These are phyloP conservation scores for Halichoerus grypus DNA, from an alignment of 2,113 vertebrate species.

Conservation along the genomic window DNA sequence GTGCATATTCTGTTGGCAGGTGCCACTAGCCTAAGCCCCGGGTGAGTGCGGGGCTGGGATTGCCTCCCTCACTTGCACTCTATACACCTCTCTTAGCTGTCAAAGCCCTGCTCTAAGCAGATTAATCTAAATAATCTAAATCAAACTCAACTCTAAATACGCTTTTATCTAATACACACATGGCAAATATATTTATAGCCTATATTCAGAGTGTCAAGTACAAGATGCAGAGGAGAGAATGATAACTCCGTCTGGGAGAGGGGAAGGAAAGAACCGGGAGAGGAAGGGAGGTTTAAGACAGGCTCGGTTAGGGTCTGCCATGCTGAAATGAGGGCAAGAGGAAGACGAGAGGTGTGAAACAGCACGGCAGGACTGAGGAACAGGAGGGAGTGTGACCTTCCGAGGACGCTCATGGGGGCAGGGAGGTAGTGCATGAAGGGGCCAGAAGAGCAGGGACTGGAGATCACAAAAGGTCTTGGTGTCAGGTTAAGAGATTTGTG, in stretches of 20 bases:
- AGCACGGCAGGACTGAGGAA: background rate
- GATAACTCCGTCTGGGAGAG: constrained; percentile 53
- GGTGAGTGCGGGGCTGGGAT: accelerated
- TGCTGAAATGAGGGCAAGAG: background rate
- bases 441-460: background rate
- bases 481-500: background rate
- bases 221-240: constrained; percentile 58
- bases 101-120: constrained; percentile 32
- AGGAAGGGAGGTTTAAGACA: constrained; percentile 44
- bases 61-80: background rate
- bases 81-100: background rate
- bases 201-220: constrained; percentile 63
- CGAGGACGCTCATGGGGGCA: background rate
- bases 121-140: background rate
- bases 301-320: background rate
- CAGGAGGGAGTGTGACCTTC: background rate
- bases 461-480: background rate
- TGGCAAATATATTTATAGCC: constrained; percentile 67
- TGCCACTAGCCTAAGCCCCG: background rate
- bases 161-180: constrained; percentile 56
- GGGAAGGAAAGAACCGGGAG: constrained; percentile 50
- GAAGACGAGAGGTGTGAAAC: background rate
- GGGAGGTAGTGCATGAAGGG: background rate
- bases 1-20: background rate
- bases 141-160: constrained; percentile 28